Evolutionary conservation across 2,113 vertebrate species (phyloP).

Genomic region (Cheirogaleus medius): DNA sequence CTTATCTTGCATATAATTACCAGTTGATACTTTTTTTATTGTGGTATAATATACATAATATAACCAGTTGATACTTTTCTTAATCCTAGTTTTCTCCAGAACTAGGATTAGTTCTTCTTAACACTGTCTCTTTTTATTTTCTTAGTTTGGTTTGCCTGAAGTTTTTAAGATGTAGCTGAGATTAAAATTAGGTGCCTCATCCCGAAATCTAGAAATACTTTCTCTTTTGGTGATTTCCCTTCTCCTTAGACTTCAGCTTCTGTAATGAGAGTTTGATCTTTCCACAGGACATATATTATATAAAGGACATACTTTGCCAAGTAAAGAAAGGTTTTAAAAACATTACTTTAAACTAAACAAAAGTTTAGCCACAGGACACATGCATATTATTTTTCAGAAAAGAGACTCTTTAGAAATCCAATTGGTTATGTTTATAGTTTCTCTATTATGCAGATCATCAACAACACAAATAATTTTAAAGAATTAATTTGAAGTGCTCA

Average conservation of each 20-base stretch:
- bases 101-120: background rate
- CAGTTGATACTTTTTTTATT: background rate
- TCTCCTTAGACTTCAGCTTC: background rate
- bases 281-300: background rate
- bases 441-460: background rate
- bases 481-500: background rate
- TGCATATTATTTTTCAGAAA: background rate
- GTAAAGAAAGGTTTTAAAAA: conserved; percentile 27
- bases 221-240: background rate
- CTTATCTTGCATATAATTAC: background rate
- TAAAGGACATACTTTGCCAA: background rate
- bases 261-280: background rate
- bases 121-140: background rate
- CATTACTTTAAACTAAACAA: background rate
- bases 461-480: conserved; percentile 27
- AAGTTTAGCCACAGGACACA: background rate
- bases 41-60: background rate
- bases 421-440: background rate
- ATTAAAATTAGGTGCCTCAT: background rate
- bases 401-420: background rate
- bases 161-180: background rate
- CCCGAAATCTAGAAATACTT: background rate
- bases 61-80: background rate
- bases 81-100: background rate
- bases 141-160: background rate